phyloP scores from a whole-genome alignment of 1,140 invertebrate genomes.

The Ectropis grisescens region DNA sequence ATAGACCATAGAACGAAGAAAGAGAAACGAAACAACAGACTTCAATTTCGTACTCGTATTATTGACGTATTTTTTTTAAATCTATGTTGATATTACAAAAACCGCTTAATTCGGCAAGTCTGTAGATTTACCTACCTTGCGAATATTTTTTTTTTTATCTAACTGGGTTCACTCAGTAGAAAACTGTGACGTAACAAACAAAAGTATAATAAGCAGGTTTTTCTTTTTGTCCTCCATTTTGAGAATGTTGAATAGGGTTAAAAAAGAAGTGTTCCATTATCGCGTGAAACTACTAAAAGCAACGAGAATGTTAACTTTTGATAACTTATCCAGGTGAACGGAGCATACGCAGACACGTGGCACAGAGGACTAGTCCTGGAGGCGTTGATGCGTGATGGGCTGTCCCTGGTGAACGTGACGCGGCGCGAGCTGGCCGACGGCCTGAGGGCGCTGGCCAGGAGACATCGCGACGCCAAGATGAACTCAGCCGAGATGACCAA shows the following conservation, averaged over 20 bases:
- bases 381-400: constrained; percentile 59
- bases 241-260: too few relatives aligned
- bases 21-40: background rate
- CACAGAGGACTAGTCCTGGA: constrained; percentile 61
- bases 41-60: background rate
- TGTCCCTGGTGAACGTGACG: constrained; percentile 67
- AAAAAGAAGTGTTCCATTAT: too few relatives aligned
- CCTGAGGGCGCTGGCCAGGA: constrained; percentile 56
- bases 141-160: too few relatives aligned
- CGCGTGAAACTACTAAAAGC: background rate
- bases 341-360: constrained; percentile 72
- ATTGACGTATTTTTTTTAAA: too few relatives aligned
- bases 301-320: constrained; percentile 1
- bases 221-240: too few relatives aligned
- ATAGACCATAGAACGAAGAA: background rate
- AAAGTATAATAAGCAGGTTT: too few relatives aligned
- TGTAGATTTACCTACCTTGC: too few relatives aligned
- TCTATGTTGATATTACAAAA: too few relatives aligned
- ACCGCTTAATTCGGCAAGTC: too few relatives aligned
- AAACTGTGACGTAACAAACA: too few relatives aligned
- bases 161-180: too few relatives aligned
- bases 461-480: constrained; percentile 40
- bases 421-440: constrained; percentile 70
- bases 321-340: constrained; percentile 69
- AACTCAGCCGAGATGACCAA: constrained; percentile 35